phyloP scores from a whole-genome alignment of 2,797 vertebrate genomes.

The Parambassis ranga region DNA sequence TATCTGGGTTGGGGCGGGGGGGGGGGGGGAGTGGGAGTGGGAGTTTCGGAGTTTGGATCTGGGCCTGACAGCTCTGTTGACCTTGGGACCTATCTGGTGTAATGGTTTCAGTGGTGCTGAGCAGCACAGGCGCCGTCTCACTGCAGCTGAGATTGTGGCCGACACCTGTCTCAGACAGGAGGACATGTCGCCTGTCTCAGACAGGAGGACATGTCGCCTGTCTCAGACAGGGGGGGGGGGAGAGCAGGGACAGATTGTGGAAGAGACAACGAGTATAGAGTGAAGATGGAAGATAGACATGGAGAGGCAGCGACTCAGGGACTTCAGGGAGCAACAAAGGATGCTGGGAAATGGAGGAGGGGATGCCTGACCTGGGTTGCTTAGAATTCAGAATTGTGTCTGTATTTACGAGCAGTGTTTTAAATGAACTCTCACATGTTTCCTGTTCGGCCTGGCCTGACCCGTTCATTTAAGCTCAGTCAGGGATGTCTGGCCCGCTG shows the following conservation, averaged over 20 bases:
- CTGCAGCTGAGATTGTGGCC: conserved; percentile 32
- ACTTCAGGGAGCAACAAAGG: conserved; percentile 21
- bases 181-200: conserved; percentile 4
- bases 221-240: too few relatives aligned
- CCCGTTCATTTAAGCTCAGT: too few relatives aligned
- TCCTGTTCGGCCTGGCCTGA: too few relatives aligned
- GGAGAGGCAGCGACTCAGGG: conserved; percentile 4
- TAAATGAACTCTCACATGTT: too few relatives aligned
- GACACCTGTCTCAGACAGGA: conserved; percentile 57
- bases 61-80: conserved; percentile 58
- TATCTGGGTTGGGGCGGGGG: conserved; percentile 1
- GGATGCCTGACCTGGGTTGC: too few relatives aligned
- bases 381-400: too few relatives aligned
- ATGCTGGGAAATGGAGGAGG: conserved; percentile 15
- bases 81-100: conserved; percentile 55
- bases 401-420: too few relatives aligned
- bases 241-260: conserved; percentile 19
- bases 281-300: conserved; percentile 3
- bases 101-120: conserved; percentile 24
- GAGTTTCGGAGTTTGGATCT: conserved; percentile 29
- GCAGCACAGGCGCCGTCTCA: neutral
- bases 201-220: neutral
- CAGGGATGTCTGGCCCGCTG: too few relatives aligned
- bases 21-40: neutral
- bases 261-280: conserved; percentile 17